Evolutionary conservation across 2,113 vertebrate genomes (phyloP).

Genomic region (Lonchura striata): DNA sequence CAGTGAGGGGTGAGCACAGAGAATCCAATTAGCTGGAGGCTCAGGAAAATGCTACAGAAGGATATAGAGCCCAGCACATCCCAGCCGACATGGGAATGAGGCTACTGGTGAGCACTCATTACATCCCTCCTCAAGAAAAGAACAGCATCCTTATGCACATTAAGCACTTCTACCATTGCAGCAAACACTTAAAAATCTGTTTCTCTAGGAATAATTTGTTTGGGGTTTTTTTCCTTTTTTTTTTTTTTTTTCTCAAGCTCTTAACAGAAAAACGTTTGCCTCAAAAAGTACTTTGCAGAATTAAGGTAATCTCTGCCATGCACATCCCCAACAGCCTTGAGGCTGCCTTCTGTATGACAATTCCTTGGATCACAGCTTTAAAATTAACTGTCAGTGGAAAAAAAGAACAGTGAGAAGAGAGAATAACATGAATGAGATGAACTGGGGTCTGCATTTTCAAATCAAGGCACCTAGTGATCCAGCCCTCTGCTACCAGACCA

Average conservation of each 20-base stretch:
- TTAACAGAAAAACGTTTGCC: neutral
- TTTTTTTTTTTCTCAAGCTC: neutral
- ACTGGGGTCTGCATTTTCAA: neutral
- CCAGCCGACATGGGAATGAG: neutral
- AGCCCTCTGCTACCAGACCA: neutral
- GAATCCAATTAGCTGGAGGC: neutral
- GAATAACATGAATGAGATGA: neutral
- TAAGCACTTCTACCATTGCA: neutral
- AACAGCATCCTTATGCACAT: neutral
- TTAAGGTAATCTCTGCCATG: neutral
- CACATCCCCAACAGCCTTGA: neutral
- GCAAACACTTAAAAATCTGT: neutral
- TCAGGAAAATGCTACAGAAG: neutral
- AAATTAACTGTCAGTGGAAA: neutral
- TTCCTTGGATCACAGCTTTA: neutral
- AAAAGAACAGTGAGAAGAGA: neutral
- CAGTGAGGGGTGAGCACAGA: neutral
- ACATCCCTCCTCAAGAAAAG: neutral
- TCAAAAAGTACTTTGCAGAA: neutral
- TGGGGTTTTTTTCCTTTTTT: accelerated
- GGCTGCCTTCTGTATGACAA: neutral
- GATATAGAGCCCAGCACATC: neutral
- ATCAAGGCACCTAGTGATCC: neutral
- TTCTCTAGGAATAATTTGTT: neutral
- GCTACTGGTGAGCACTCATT: neutral